Evolutionary conservation across 2,888 invertebrate species (phyloP).

Genomic region (Magallana nippona): DNA sequence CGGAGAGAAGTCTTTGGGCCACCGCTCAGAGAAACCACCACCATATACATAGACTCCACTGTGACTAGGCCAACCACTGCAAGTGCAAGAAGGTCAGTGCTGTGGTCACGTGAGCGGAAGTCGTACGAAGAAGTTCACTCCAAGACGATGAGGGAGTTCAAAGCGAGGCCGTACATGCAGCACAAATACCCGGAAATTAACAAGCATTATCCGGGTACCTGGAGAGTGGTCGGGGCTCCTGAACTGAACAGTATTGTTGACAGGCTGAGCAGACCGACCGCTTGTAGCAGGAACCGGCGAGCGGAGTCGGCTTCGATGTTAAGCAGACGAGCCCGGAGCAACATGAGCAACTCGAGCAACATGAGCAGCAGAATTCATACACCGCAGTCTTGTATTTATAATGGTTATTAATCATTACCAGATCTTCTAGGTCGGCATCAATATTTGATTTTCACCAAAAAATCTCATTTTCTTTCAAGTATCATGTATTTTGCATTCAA

Average conservation of each 20-base stretch:
- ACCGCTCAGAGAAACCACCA: constrained; percentile 51
- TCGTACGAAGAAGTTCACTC: constrained; percentile 62
- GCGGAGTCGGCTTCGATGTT: constrained; percentile 41
- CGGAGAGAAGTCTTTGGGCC: constrained; percentile 58
- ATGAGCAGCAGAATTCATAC: too few relatives aligned
- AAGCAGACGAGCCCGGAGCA: not conserved
- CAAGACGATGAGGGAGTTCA: constrained; percentile 60
- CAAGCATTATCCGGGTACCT: constrained; percentile 71
- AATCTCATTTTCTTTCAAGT: too few relatives aligned
- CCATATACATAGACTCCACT: constrained; percentile 58
- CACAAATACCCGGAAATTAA: constrained; percentile 65
- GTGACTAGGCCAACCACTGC: constrained; percentile 66
- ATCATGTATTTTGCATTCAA: too few relatives aligned
- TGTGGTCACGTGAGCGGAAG: constrained; percentile 69
- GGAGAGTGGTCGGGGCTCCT: constrained; percentile 59
- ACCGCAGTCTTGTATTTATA: too few relatives aligned
- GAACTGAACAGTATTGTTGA: constrained; percentile 61
- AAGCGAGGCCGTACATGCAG: constrained; percentile 60
- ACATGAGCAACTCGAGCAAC: not conserved
- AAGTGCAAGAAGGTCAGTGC: constrained; percentile 65
- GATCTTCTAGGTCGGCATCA: too few relatives aligned
- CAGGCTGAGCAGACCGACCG: constrained; percentile 62
- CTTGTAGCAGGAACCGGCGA: constrained; percentile 47
- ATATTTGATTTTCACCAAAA: too few relatives aligned
- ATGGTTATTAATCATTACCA: too few relatives aligned